These are phyloP conservation scores for Eristalis tenax DNA, from an alignment of 2,888 invertebrate species.

Conservation along the genomic window DNA sequence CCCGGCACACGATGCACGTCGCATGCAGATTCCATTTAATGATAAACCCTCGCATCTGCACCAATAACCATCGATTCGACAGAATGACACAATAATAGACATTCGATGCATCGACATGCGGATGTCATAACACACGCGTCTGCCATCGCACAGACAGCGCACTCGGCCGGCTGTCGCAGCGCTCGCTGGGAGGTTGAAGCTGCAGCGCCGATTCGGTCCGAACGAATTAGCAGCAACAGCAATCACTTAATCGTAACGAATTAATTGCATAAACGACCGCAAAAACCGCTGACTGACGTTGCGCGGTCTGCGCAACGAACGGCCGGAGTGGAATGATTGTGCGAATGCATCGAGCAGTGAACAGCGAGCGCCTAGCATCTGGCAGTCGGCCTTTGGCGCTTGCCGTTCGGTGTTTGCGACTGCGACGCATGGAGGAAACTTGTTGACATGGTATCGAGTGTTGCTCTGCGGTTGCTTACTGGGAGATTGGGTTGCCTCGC, in stretches of 20 bases:
- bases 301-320: neutral
- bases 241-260: conserved; percentile 63
- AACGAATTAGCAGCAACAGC: conserved; percentile 24
- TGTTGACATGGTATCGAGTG: conserved; percentile 45
- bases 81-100: neutral
- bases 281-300: conserved; percentile 41
- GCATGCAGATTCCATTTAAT: neutral
- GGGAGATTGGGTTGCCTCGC: neutral
- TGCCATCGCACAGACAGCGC: neutral
- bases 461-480: neutral
- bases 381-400: neutral
- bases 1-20: neutral
- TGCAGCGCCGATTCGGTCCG: neutral
- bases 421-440: conserved; percentile 1
- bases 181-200: neutral
- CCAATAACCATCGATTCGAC: neutral
- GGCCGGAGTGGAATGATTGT: neutral
- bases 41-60: neutral
- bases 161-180: conserved; percentile 14
- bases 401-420: neutral
- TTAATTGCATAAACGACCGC: conserved; percentile 64
- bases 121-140: neutral
- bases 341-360: conserved; percentile 11
- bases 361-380: neutral
- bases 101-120: neutral